Evolutionary conservation across 92 coral and sea anemone genomes (phyloP).

Genomic region (Siderastrea siderea): DNA sequence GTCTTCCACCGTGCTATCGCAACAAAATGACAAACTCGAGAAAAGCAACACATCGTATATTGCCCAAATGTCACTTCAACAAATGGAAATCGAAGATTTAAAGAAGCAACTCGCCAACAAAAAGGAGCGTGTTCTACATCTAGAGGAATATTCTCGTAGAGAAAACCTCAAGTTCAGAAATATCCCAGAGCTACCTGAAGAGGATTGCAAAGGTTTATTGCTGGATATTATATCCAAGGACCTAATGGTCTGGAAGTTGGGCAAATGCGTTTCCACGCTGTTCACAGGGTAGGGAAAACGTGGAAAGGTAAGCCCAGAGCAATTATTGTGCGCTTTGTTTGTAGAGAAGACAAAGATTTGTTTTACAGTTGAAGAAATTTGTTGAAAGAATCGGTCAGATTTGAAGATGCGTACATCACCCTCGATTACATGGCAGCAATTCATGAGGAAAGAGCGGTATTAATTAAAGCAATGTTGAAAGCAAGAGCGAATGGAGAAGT

Average conservation of each 20-base stretch:
- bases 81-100: neutral
- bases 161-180: neutral
- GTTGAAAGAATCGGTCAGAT: neutral
- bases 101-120: neutral
- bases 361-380: neutral
- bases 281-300: constrained; percentile 10
- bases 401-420: neutral
- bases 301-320: neutral
- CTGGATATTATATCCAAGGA: neutral
- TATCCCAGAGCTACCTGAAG: neutral
- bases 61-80: neutral
- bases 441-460: neutral
- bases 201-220: neutral
- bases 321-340: neutral
- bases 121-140: neutral
- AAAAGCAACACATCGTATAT: neutral
- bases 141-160: neutral
- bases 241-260: neutral
- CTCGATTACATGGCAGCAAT: neutral
- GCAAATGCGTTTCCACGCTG: constrained; percentile 3
- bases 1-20: neutral
- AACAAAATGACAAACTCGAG: neutral
- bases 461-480: too few relatives aligned
- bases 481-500: too few relatives aligned
- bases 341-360: constrained; percentile 7